A percentile compares a stretch with the other conserved stretches of the same genome.
These are phyloP conservation scores for Anadara kagoshimensis DNA, from an alignment of 1,140 invertebrate species.

Conservation along the genomic window DNA sequence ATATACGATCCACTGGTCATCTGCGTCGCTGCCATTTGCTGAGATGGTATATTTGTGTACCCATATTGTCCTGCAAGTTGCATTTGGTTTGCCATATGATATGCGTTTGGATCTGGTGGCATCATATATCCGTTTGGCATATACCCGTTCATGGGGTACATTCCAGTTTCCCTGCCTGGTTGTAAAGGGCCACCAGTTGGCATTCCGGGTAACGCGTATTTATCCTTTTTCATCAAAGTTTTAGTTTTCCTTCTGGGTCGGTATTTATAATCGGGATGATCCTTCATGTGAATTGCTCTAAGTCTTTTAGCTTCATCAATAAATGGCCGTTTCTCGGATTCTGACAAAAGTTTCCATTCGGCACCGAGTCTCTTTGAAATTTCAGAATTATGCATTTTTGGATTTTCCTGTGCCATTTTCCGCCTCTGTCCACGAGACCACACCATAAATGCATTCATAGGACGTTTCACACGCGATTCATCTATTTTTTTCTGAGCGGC, in stretches of 20 bases:
- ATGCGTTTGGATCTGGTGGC: conserved; percentile 78
- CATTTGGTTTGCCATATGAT: conserved; percentile 83
- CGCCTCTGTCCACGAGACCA: conserved; percentile 98
- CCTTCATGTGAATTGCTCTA: conserved; percentile 99
- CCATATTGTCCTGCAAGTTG: conserved; percentile 72
- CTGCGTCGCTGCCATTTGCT: conserved; percentile 75
- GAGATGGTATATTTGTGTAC: conserved; percentile 60
- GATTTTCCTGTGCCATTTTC: conserved; percentile 99
- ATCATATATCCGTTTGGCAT: conserved; percentile 92
- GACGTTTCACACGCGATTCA: conserved; percentile 89
- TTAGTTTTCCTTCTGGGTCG: conserved; percentile 78
- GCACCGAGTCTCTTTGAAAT: conserved; percentile 97
- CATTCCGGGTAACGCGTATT: conserved; percentile 85
- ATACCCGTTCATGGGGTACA: conserved; percentile 89
- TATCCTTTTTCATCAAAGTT: conserved; percentile 85
- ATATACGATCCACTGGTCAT: conserved; percentile 81
- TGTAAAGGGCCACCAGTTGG: conserved; percentile 76
- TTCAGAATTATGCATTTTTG: conserved; percentile 99
- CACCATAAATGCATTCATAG: conserved; percentile 99
- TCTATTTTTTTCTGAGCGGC: conserved; percentile 42
- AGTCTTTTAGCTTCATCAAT: conserved; percentile 99
- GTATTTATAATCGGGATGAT: conserved; percentile 99
- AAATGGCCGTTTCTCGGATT: conserved; percentile 97
- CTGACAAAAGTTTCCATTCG: conserved; percentile 98
- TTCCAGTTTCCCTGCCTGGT: conserved; percentile 78